Conservation (phyloP, 1,140 invertebrate species). For the Mylabris phalerata region DNA sequence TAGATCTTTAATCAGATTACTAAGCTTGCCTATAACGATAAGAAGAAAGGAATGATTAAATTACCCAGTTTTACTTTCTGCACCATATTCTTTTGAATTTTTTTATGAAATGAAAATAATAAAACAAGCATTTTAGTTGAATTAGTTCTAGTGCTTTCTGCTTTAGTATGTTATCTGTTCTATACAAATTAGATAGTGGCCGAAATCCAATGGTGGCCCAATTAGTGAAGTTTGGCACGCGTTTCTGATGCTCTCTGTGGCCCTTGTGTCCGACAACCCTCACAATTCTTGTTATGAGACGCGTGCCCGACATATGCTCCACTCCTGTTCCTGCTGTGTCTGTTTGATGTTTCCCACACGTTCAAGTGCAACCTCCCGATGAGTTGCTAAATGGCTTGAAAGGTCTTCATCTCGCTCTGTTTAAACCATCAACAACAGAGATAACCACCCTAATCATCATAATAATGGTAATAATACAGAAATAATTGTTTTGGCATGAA, state of each 20-base stretch:
- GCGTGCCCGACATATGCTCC: slow-evolving; percentile 25
- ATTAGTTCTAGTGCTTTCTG: no score
- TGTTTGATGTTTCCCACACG: slow-evolving; percentile 37
- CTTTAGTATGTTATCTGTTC: background rate
- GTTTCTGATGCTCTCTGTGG: slow-evolving; percentile 16
- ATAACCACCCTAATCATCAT: background rate
- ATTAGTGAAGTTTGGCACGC: slow-evolving; percentile 23
- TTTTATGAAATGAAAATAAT: no score
- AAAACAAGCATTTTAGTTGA: no score
- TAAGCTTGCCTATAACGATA: no score
- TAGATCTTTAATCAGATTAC: no score
- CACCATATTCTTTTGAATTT: no score
- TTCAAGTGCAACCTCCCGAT: slow-evolving; percentile 31
- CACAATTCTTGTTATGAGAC: slow-evolving; percentile 22
- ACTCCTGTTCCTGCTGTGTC: slow-evolving; percentile 24
- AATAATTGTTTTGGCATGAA: background rate
- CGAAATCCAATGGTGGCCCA: slow-evolving; percentile 21
- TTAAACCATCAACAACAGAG: slow-evolving; percentile 24
- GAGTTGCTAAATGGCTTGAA: slow-evolving; percentile 20
- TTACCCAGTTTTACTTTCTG: no score
- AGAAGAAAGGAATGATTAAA: no score
- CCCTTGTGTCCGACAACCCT: slow-evolving; percentile 19
- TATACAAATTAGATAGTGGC: slow-evolving; percentile 9
- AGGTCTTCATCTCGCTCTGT: background rate
- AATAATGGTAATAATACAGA: slow-evolving; percentile 4